Conservation (phyloP, 2,113 vertebrate genomes). For the Pantherophis guttatus region DNA sequence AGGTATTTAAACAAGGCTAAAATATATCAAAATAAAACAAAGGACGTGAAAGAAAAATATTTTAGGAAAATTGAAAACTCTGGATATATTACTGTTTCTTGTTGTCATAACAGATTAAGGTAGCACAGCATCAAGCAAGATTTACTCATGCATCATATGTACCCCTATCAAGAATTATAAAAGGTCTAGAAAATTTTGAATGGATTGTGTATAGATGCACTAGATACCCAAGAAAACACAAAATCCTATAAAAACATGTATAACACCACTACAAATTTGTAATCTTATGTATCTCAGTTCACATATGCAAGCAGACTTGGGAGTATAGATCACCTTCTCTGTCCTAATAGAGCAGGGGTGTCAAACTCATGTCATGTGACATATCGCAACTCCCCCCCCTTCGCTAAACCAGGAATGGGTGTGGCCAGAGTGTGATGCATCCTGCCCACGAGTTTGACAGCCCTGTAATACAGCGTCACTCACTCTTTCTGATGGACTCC, state of each 20-base stretch:
- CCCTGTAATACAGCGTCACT: neutral
- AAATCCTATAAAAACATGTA: neutral
- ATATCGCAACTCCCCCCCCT: too few species aligned
- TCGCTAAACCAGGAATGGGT: accelerated
- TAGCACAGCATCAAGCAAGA: neutral
- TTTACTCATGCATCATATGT: neutral
- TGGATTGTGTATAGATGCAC: neutral
- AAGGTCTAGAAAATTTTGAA: neutral
- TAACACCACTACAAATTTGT: neutral
- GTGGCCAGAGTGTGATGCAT: too few species aligned
- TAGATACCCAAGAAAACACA: neutral
- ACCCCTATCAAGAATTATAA: neutral
- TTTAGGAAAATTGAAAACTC: neutral
- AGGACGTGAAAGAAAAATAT: neutral
- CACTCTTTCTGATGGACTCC: too few species aligned
- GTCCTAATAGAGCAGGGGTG: neutral
- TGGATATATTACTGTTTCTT: neutral
- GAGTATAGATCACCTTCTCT: neutral
- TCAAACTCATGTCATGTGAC: too few species aligned
- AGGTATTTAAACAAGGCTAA: neutral
- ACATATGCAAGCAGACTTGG: neutral
- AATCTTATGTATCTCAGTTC: neutral
- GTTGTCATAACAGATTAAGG: neutral
- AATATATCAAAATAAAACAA: neutral
- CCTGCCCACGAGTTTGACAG: too few species aligned